Evolutionary conservation across 2,797 vertebrate genomes (phyloP).

Genomic region (Manis crassicaudata): DNA sequence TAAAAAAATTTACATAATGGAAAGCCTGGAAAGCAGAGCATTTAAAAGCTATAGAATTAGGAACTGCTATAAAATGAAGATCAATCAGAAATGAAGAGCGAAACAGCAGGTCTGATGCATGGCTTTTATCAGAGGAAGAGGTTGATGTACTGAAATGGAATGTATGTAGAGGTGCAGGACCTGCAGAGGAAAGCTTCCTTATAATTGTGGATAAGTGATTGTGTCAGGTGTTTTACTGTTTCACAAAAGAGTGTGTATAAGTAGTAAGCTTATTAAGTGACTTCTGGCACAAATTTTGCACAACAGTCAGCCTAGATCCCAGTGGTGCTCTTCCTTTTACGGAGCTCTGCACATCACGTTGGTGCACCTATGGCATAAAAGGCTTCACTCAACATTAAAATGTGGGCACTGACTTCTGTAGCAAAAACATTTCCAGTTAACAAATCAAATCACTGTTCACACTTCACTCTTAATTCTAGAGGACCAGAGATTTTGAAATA

Average conservation of each 20-base stretch:
- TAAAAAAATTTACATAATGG: too few relatives aligned
- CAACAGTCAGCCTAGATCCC: background rate
- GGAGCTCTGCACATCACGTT: background rate
- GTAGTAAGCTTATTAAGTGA: too few relatives aligned
- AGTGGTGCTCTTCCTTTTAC: background rate
- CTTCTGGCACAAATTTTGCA: too few relatives aligned
- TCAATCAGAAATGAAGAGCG: background rate
- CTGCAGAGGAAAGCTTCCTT: accelerated
- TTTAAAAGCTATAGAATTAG: background rate
- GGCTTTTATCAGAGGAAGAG: background rate
- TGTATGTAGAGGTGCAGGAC: accelerated
- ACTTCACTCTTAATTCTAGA: background rate
- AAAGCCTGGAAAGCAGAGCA: background rate
- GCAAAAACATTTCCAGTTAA: background rate
- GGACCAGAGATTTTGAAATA: background rate
- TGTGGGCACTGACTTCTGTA: background rate
- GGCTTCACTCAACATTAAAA: background rate
- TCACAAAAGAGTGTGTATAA: accelerated
- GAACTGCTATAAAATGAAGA: background rate
- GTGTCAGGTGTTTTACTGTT: too few relatives aligned
- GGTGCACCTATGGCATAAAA: background rate
- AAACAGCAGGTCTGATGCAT: background rate
- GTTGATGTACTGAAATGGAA: accelerated
- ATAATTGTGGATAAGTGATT: background rate
- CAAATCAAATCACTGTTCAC: background rate